A percentile compares a stretch with the other conserved stretches of the same genome.
Conservation (phyloP, 2,113 vertebrate species). For the Pelmatolapia mariae region DNA sequence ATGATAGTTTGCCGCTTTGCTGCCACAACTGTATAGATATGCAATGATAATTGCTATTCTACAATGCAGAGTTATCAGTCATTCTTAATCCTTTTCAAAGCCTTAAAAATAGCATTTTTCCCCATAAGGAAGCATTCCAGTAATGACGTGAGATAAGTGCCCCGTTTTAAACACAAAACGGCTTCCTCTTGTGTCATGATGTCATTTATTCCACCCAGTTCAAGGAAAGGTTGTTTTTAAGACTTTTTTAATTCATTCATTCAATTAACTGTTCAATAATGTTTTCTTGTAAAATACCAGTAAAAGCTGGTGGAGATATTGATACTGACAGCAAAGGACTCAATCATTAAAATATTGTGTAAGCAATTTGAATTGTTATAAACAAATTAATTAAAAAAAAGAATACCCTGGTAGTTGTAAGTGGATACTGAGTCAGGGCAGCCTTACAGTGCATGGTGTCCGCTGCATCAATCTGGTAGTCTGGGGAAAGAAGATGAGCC, state of each 20-base stretch:
- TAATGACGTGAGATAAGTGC: neutral
- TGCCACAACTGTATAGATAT: neutral
- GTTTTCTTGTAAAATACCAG: neutral
- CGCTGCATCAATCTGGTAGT: neutral
- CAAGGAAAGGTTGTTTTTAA: neutral
- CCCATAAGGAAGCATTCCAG: neutral
- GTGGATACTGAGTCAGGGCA: neutral
- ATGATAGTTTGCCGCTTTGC: constrained; percentile 6
- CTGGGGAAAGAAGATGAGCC: neutral
- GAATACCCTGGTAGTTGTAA: neutral
- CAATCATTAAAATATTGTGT: neutral
- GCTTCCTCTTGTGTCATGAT: neutral
- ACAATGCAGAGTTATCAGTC: neutral
- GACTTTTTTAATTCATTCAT: neutral
- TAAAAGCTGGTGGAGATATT: neutral
- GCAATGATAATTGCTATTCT: neutral
- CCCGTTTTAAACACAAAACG: neutral
- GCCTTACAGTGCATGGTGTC: neutral
- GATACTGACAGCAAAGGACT: neutral
- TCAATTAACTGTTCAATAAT: neutral
- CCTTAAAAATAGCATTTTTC: neutral
- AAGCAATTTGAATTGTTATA: neutral
- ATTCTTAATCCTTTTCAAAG: neutral
- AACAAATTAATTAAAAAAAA: neutral
- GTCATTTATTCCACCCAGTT: neutral